phyloP scores from a whole-genome alignment of 2,888 invertebrate species.

The Drosophila pseudotalamancana region DNA sequence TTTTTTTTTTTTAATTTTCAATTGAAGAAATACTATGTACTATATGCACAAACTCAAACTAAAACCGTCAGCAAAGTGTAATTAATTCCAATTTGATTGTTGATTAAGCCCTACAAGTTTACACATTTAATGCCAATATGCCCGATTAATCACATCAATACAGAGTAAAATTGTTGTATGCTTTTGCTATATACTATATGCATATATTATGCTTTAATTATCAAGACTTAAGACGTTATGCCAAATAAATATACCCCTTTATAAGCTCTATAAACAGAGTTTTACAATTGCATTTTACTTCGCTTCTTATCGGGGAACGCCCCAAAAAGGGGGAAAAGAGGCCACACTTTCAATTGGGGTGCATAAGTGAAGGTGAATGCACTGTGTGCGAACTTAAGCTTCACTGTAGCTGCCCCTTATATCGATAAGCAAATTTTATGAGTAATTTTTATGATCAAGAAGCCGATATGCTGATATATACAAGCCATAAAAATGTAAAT shows the following conservation, averaged over 20 bases:
- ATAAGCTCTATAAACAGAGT: no score
- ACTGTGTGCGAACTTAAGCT: slow-evolving; percentile 18
- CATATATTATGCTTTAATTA: no score
- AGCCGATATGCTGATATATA: slow-evolving; percentile 37
- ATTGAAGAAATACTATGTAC: no score
- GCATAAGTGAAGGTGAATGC: slow-evolving; percentile 51
- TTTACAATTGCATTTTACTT: no score
- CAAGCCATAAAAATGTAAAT: slow-evolving; percentile 31
- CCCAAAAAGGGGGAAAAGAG: not conserved
- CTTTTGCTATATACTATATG: no score
- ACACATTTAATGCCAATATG: not conserved
- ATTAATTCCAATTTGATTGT: not conserved
- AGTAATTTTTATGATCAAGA: slow-evolving; percentile 20
- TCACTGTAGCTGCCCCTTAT: not conserved
- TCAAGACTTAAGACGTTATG: no score
- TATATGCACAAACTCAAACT: no score
- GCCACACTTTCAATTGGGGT: not conserved
- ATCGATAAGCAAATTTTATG: slow-evolving; percentile 12
- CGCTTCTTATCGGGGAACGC: not conserved
- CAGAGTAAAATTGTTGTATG: no score
- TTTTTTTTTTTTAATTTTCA: no score
- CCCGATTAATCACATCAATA: not conserved
- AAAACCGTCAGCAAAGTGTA: not conserved
- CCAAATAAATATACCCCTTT: no score
- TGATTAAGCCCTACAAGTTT: no score